These are phyloP conservation scores for Rhizomys pruinosus DNA, from an alignment of 2,113 vertebrate species.

Conservation along the genomic window DNA sequence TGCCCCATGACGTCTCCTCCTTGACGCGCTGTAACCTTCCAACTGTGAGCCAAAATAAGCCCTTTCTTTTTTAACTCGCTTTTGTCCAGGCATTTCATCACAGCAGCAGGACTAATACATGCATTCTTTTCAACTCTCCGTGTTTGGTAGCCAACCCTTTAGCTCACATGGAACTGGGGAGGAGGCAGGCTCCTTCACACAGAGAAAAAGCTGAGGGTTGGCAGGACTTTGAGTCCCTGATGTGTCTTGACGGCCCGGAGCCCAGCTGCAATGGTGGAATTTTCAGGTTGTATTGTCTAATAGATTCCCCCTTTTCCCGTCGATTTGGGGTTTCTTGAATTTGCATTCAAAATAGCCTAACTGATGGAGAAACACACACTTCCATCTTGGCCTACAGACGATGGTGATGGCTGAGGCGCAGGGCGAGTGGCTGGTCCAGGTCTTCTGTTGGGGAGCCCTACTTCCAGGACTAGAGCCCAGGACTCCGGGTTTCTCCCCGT, in stretches of 20 bases:
- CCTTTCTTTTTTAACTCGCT: background rate
- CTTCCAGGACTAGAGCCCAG: background rate
- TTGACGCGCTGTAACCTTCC: background rate
- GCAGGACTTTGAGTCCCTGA: background rate
- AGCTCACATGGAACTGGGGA: fast-evolving
- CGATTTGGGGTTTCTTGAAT: constrained; percentile 8
- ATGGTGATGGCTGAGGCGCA: fast-evolving
- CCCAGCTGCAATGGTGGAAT: background rate
- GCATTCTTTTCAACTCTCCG: background rate
- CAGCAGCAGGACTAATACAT: background rate
- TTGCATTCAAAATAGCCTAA: constrained; percentile 11
- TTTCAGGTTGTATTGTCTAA: background rate
- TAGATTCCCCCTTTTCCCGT: background rate
- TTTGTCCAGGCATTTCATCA: background rate
- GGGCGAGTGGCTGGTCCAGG: background rate
- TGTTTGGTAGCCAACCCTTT: background rate
- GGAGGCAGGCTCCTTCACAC: background rate
- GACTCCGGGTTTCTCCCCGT: background rate
- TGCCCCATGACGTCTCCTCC: background rate
- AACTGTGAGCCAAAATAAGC: too few relatives aligned
- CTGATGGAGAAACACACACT: background rate
- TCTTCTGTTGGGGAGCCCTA: background rate
- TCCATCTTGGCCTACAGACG: background rate
- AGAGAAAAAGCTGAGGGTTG: background rate
- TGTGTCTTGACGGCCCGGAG: background rate